phyloP scores from a whole-genome alignment of 92 coral and sea anemone genomes.

The Actinernus sp. region DNA sequence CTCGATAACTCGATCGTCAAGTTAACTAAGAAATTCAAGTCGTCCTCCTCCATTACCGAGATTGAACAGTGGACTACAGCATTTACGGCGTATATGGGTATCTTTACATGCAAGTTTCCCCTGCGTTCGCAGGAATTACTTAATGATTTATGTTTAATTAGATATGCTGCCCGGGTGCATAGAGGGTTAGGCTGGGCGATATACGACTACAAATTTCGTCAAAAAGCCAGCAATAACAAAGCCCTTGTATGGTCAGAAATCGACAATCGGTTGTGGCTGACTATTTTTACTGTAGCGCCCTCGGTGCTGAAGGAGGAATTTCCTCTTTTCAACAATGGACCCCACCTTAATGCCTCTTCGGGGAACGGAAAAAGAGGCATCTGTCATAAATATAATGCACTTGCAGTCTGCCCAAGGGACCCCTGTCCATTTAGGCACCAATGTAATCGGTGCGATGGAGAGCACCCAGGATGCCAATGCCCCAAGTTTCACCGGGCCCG shows the following conservation, averaged over 20 bases:
- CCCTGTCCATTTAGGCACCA: too few relatives aligned
- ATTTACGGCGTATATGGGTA: conserved; percentile 40
- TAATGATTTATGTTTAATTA: too few relatives aligned
- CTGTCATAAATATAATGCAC: too few relatives aligned
- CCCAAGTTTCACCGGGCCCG: conserved; percentile 7
- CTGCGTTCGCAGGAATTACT: too few relatives aligned
- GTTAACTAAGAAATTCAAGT: too few relatives aligned
- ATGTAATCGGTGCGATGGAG: too few relatives aligned
- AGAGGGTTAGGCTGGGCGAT: too few relatives aligned
- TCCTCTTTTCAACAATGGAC: too few relatives aligned
- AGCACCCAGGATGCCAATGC: conserved; percentile 38
- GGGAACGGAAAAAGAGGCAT: conserved; percentile 46
- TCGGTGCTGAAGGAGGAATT: conserved; percentile 12
- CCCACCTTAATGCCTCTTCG: conserved; percentile 34
- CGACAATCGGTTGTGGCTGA: conserved; percentile 27
- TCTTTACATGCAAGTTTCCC: conserved; percentile 27
- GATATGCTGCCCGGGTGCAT: too few relatives aligned
- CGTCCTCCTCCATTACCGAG: conserved; percentile 7
- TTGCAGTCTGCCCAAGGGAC: too few relatives aligned
- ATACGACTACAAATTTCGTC: conserved; percentile 31
- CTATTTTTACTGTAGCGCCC: conserved; percentile 31
- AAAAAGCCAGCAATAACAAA: conserved; percentile 26
- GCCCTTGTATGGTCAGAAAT: conserved; percentile 30
- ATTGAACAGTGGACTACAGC: too few relatives aligned
- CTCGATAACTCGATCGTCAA: too few relatives aligned